Evolutionary conservation across 2,888 invertebrate genomes (phyloP), one percentile per base, ranked within the genome.

Genomic region (Caenorhabditis sp.): DNA sequence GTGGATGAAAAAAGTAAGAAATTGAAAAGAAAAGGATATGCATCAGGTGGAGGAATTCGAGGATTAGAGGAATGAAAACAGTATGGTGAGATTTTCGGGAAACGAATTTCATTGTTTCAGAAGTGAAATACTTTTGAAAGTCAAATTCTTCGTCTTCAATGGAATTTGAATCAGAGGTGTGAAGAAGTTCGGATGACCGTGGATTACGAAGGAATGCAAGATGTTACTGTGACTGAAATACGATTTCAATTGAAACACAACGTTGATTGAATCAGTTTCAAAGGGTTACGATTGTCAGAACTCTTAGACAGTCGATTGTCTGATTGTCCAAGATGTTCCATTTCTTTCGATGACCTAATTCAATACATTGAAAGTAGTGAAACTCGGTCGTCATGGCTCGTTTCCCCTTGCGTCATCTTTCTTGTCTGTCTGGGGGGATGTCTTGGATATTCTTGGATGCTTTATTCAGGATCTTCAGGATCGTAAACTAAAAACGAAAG

Each of bases 351-450:
- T 35, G 66, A 66, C 51, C 28, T 28, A 66, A 47, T 64, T 61
- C 22, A n/a, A 26, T 10, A 16, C 16, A 66, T 35, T 66, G 19
- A 68, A 54, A 68, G 41, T 12, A 54, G 54, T 24, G 24, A 38
- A 68, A 68, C n/a, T 68, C 54, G 68, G 68, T 54, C 68, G 54
- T 22, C 31, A 68, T 49, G 54, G 68, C 68, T 68, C 68, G 51
- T 68, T 68, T 31, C 66, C 19, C 22, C 35, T 68, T 54, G 31
- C 51, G 54, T 54, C 68, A 68, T 68, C 64, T 10, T 16, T 19
- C 8, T 24, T 16, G 54, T 68, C 64, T 10, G 6, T 19, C 8
- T 24, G 7, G 8, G 38, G 24, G 31, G 4, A 44, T 16, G 5
- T 44, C 14, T 47, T 19, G 19, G 7, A 5, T 7, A 6, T 47